Base-by-base conservation (phyloP, 2,888 invertebrate species). In the Pantelozetes paolii region DNA sequence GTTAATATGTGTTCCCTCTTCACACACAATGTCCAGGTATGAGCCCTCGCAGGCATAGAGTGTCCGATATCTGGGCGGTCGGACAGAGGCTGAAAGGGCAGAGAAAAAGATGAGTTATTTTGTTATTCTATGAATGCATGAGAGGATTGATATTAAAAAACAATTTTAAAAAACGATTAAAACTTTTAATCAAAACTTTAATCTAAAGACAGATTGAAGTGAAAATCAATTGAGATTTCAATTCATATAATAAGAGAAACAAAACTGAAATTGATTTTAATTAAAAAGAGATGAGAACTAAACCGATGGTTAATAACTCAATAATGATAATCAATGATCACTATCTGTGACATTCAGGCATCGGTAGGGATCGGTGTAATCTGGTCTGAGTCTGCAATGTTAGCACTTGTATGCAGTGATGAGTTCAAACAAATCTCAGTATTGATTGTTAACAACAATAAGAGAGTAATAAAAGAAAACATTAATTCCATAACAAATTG, bases 21-120 rank as follows among this genome's bases (percentile, higher is more conserved):
- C 88, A 84, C 95, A 95, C 81, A 90, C 89, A 79, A 95, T 90
- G 83, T 89, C 89, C 81, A 95, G 85, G 77, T 89, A 90, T 83
- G 92, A 92, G 78, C 93, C 92, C 85, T 95, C 94, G 83, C 95
- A 95, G 76, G 93, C 94, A 84, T 94, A 94, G 76, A 91, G 92
- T 76, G 93, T 93, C 83, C 91, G 90, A 84, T 93, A 93, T 20
- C 69, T 2, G 3, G 69, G 69, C 26, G 69, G 69, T 23, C 69
- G 75, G 74, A 45, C 64, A 48, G n/a, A 73, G 28, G 20, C 45
- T 69, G 45, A 9, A 64, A 64, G 6, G 0, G 2, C 18, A 32
- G 8, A 13, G 5, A 59, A 59, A n/a, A 59, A n/a, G n/a, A 59
- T 30, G n/a, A 48, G 15, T n/a, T 48, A 5, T n/a, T n/a, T n/a